These are phyloP conservation scores for Colletes collaris DNA, from an alignment of 2,888 invertebrate genomes.

Conservation along the genomic window DNA sequence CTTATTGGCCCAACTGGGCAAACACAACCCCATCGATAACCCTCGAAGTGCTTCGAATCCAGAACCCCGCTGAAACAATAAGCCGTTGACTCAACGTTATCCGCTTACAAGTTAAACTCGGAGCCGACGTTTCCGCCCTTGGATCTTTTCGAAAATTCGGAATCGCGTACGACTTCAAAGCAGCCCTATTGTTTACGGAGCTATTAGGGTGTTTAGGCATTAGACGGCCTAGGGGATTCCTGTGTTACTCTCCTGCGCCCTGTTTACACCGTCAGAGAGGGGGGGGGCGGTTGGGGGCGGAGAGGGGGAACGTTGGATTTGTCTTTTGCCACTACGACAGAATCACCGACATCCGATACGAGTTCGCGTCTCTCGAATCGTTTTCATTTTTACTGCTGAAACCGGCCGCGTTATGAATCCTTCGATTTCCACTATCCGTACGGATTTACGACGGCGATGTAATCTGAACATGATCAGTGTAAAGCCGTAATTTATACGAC, in stretches of 20 bases:
- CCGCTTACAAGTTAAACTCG: constrained; percentile 82
- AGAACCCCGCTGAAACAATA: constrained; percentile 78
- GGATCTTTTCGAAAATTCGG: constrained; percentile 73
- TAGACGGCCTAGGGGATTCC: constrained; percentile 58
- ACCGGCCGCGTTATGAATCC: no score
- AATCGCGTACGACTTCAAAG: constrained; percentile 73
- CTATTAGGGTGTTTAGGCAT: constrained; percentile 81
- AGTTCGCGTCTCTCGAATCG: constrained; percentile 19
- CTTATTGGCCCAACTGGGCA: constrained; percentile 77
- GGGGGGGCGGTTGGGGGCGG: no score
- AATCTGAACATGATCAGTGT: no score
- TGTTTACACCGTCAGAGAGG: constrained; percentile 29
- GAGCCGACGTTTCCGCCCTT: constrained; percentile 70
- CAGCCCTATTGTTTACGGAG: constrained; percentile 78
- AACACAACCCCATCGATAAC: constrained; percentile 75
- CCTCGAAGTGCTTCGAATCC: constrained; percentile 72
- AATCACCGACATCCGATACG: constrained; percentile 49
- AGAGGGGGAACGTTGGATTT: constrained; percentile 55
- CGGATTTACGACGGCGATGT: no score
- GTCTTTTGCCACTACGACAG: constrained; percentile 61
- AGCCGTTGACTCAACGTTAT: constrained; percentile 82
- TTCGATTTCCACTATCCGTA: no score
- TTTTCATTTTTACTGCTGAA: background rate
- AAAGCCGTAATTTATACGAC: no score
- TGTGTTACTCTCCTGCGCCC: constrained; percentile 29